Base-by-base conservation (phyloP, 2,113 vertebrate species). In the Diglossa brunneiventris region DNA sequence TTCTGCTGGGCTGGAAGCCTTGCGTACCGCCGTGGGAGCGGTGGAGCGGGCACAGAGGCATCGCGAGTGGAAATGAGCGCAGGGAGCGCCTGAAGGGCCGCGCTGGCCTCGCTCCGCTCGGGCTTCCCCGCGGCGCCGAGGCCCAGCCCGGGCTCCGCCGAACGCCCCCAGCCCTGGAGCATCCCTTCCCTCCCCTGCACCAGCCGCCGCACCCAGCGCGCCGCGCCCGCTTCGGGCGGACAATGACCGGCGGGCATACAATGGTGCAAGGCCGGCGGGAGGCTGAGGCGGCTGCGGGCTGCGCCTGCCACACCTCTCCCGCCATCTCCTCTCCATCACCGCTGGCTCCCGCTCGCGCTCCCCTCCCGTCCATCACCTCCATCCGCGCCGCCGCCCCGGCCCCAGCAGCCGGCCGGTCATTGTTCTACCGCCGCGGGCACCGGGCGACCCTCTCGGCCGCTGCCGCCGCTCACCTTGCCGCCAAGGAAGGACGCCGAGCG, bases 381-480 rank as follows among this genome's bases (percentile, higher is more conserved):
- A 17, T 21, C 46, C 44, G 37, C 88, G 53, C 67, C 88, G 13
- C 49, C n/a, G 27, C 75, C 50, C 55, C 59, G 13, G 37, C 11
- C 12, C 35, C 89, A 87, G 79, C 96, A 33, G 70, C 64, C n/a
- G 14, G 20, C 23, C 46, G 22, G 39, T 73, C 94, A 90, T 94
- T 94, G 90, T 94, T 87, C 68, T 27, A 42, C 47, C 24, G 49
- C 80, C 67, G 49, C 81, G 31, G 50, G 42, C 31, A 33, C 64
- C n/a, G 24, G 9, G 16, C 26, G 13, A 41, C 53, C 41, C 49
- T 33, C 59, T 28, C 44, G 21, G 37, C 72, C 42, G 35, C 79
- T 75, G 44, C 87, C 67, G 86, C 97, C 97, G 89, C 98, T 98
- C 82, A 98, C 98, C 97, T 61, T 93, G 95, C 84, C 83, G 96